phyloP scores from a whole-genome alignment of 37 sponge, comb jelly and placozoan genomes.

The Bolinopsis microptera region DNA sequence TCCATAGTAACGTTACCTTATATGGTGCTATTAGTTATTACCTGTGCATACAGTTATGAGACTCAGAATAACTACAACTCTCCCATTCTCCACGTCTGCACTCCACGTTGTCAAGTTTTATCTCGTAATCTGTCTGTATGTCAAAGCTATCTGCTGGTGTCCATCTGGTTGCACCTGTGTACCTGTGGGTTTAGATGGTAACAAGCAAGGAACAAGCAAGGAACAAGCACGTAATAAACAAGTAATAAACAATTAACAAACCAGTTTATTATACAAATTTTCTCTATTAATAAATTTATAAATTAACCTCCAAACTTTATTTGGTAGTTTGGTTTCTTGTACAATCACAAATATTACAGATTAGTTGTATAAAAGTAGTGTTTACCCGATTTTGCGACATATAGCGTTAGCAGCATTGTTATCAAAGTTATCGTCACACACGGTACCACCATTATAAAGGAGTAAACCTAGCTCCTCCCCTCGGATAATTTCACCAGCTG shows the following conservation, averaged over 20 bases:
- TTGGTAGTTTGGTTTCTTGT: no score
- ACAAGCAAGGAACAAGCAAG: no score
- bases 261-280: no score
- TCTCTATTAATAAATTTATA: no score
- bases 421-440: not conserved
- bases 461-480: not conserved
- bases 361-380: no score
- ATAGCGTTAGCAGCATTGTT: not conserved
- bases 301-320: no score
- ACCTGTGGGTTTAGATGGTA: not conserved
- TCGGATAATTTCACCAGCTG: not conserved
- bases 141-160: not conserved
- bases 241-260: no score
- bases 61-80: not conserved
- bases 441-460: not conserved
- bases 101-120: not conserved
- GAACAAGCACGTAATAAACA: no score
- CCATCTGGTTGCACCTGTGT: not conserved
- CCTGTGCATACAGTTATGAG: not conserved
- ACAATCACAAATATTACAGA: no score
- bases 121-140: not conserved
- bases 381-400: not conserved
- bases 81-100: not conserved
- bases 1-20: no score
- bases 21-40: no score